phyloP scores from a whole-genome alignment of 2,113 vertebrate species.

The Garra rufa region DNA sequence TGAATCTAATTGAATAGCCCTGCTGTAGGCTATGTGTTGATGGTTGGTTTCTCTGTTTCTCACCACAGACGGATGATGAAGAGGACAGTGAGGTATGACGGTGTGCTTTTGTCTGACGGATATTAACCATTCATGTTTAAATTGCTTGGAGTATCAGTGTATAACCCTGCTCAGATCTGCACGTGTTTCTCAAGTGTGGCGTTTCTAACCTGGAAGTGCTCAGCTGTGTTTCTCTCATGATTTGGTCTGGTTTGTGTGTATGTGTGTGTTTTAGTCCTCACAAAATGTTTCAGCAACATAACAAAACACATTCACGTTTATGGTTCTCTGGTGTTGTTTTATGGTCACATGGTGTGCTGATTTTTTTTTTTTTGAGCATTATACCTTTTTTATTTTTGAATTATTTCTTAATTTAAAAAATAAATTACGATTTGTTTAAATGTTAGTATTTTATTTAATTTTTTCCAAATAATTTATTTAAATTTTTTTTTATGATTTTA shows the following conservation, averaged over 20 bases:
- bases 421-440: too few species aligned
- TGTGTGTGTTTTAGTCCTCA: not conserved
- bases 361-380: too few species aligned
- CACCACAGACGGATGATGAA: conserved; percentile 89
- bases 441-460: not conserved
- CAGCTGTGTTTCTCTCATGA: not conserved
- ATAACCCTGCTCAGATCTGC: not conserved
- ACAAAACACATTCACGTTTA: not conserved
- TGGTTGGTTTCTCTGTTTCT: conserved; percentile 40
- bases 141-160: not conserved
- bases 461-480: not conserved
- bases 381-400: too few species aligned
- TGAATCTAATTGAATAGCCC: too few species aligned
- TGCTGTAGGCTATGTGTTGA: too few species aligned
- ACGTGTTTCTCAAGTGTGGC: not conserved
- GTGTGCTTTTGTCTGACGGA: conserved; percentile 38
- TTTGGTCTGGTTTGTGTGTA: not conserved
- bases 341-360: not conserved
- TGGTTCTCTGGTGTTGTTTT: not conserved
- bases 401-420: too few species aligned
- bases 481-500: not conserved
- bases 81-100: conserved; percentile 84
- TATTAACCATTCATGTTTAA: not conserved
- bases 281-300: not conserved
- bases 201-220: not conserved